Evolutionary conservation across 2,888 invertebrate species (phyloP).

Genomic region (Agrotis exclamationis): DNA sequence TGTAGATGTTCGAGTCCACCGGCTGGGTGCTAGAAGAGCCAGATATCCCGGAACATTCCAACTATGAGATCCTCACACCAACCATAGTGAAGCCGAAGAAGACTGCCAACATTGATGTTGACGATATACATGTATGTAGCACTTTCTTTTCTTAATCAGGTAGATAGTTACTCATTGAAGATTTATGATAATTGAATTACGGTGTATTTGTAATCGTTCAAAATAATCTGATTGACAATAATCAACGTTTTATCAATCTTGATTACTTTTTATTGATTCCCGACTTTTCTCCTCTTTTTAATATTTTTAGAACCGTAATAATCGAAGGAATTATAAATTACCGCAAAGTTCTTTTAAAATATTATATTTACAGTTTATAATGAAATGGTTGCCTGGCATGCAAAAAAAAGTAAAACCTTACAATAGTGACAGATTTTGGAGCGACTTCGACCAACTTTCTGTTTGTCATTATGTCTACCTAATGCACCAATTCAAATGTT

Average conservation of each 20-base stretch:
- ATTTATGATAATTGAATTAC: no score
- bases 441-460: neutral
- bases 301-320: no score
- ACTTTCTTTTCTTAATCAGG: neutral
- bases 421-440: neutral
- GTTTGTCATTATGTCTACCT: neutral
- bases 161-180: neutral
- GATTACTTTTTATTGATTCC: no score
- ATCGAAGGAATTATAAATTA: no score
- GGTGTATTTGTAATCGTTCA: no score
- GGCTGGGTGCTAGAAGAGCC: slow-evolving; percentile 97
- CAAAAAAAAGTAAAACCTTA: no score
- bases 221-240: no score
- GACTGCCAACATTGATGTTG: slow-evolving; percentile 86
- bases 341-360: no score
- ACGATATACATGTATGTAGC: slow-evolving; percentile 83
- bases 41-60: slow-evolving; percentile 95
- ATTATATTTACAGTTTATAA: no score
- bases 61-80: slow-evolving; percentile 97
- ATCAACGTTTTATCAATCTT: no score
- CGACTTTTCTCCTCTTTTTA: no score
- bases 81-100: slow-evolving; percentile 94
- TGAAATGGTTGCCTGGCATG: no score
- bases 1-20: slow-evolving; percentile 98
- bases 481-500: neutral